Conservation (phyloP, 1,140 invertebrate genomes). For the Heliconius melpomene region DNA sequence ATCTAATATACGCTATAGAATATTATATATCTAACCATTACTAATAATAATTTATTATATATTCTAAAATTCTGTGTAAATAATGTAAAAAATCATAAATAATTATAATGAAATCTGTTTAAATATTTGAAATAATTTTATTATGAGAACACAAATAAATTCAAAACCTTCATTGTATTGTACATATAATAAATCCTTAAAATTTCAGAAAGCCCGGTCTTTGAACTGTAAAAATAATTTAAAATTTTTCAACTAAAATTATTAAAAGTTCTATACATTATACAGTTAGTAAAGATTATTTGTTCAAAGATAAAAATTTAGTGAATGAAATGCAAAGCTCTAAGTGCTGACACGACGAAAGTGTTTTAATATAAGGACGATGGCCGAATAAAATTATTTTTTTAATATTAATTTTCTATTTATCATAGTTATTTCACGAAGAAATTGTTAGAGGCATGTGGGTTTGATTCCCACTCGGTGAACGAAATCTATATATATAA, state of each 20-base stretch:
- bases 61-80: no score
- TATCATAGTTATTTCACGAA: not conserved
- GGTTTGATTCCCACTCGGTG: no score
- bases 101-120: no score
- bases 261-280: not conserved
- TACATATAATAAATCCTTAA: not conserved
- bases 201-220: not conserved
- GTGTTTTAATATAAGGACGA: not conserved
- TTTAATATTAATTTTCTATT: not conserved
- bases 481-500: no score
- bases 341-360: not conserved
- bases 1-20: no score
- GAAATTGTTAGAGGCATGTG: not conserved
- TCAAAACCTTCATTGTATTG: not conserved
- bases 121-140: not conserved
- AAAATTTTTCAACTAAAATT: not conserved
- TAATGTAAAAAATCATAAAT: no score
- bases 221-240: not conserved
- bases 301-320: not conserved
- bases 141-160: not conserved
- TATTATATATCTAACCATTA: no score
- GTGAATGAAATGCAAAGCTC: not conserved
- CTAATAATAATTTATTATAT: no score
- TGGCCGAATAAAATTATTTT: not conserved
- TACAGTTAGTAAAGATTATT: not conserved